Conservation (phyloP, 2,888 invertebrate species). For the Drosophila kanekoi region DNA sequence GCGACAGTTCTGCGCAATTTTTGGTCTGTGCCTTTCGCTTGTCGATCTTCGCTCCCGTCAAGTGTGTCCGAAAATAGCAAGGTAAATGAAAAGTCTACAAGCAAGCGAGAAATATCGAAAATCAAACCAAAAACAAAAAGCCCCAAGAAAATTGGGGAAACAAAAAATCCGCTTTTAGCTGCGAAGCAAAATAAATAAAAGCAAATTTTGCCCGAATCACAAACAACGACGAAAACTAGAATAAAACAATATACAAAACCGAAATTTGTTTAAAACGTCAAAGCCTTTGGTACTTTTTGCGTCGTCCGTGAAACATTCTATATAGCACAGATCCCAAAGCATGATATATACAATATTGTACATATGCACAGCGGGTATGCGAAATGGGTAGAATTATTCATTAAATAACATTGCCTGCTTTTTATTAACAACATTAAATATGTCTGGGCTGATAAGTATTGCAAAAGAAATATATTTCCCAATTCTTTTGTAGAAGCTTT, state of each 20-base stretch:
- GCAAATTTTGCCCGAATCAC: constrained; percentile 32
- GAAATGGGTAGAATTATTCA: constrained; percentile 29
- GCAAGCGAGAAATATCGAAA: constrained; percentile 43
- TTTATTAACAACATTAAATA: constrained; percentile 26
- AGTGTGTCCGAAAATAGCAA: constrained; percentile 78
- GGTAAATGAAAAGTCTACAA: constrained; percentile 66
- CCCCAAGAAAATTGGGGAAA: constrained; percentile 36
- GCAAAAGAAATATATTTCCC: neutral
- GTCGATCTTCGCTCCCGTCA: constrained; percentile 74
- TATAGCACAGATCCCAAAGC: constrained; percentile 31
- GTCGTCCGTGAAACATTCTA: constrained; percentile 60
- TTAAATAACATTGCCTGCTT: constrained; percentile 35
- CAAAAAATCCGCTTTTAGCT: constrained; percentile 56
- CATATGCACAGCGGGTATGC: constrained; percentile 1
- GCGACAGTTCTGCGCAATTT: constrained; percentile 78
- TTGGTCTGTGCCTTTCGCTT: constrained; percentile 62
- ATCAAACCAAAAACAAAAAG: constrained; percentile 31
- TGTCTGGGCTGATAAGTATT: too few species aligned
- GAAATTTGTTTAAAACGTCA: constrained; percentile 68
- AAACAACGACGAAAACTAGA: constrained; percentile 41
- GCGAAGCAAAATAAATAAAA: constrained; percentile 69
- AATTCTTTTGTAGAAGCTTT: too few species aligned
- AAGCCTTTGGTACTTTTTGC: constrained; percentile 65
- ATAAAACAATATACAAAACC: constrained; percentile 49
- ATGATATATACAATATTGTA: constrained; percentile 5